Evolutionary conservation across 1,140 invertebrate species (phyloP).

Genomic region (Trinorchestia longiramus): DNA sequence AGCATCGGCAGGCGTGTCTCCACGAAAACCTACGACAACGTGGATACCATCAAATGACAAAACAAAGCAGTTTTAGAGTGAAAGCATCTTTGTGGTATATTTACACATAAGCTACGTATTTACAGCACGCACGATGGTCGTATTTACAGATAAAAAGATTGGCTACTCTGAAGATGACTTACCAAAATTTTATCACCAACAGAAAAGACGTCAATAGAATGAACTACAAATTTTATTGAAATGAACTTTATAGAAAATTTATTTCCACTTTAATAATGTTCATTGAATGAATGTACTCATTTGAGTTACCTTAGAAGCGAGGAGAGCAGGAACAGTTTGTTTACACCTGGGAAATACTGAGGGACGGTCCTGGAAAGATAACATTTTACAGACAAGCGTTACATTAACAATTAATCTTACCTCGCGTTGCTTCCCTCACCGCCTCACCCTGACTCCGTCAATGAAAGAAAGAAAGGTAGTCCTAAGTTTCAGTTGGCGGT

Average conservation of each 20-base stretch:
- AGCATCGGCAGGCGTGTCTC: too few species aligned
- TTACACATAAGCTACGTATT: background rate
- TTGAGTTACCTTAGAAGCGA: background rate
- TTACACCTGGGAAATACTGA: background rate
- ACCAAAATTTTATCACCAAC: background rate
- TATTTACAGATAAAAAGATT: background rate
- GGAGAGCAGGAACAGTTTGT: background rate
- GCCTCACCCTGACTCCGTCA: slow-evolving; percentile 24
- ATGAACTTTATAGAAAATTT: background rate
- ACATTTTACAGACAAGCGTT: background rate
- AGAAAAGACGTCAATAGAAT: background rate
- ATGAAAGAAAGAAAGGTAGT: background rate
- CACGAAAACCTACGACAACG: background rate
- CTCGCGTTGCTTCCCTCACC: background rate
- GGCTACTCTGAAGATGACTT: background rate
- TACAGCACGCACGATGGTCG: background rate
- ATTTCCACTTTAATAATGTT: too few species aligned
- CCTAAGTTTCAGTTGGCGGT: background rate
- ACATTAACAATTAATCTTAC: background rate
- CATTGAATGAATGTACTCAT: background rate
- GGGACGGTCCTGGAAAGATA: background rate
- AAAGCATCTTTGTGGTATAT: background rate
- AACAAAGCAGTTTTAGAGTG: background rate
- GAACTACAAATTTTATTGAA: background rate
- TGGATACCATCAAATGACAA: too few species aligned